phyloP scores from a whole-genome alignment of 2,113 vertebrate species.

The Maccullochella peelii region DNA sequence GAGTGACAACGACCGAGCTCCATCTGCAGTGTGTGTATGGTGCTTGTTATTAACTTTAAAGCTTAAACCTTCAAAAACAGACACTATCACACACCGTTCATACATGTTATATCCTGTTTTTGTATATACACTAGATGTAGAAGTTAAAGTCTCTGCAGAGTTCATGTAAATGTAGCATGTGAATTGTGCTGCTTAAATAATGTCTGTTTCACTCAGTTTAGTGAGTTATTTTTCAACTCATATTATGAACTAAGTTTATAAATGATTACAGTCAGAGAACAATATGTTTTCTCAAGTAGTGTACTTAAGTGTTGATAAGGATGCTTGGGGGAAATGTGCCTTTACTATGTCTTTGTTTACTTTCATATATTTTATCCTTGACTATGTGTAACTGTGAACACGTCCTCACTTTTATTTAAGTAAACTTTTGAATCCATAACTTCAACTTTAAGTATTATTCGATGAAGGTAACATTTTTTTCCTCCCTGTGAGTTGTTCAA shows the following conservation, averaged over 20 bases:
- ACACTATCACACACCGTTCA: not conserved
- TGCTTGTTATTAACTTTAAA: not conserved
- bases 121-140: not conserved
- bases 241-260: not conserved
- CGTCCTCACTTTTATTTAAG: not conserved
- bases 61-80: not conserved
- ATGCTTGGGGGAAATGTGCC: not conserved
- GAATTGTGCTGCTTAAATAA: not conserved
- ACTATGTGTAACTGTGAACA: not conserved
- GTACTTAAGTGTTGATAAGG: not conserved
- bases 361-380: not conserved
- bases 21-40: not conserved
- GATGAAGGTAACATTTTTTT: not conserved
- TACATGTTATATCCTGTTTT: not conserved
- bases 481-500: not conserved
- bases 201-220: not conserved
- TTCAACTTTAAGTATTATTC: not conserved
- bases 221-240: not conserved
- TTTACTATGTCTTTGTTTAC: not conserved
- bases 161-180: not conserved
- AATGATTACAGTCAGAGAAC: not conserved
- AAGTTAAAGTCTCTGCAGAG: not conserved
- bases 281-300: not conserved
- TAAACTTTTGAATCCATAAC: not conserved
- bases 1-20: not conserved